Conservation (phyloP, 2,888 invertebrate species). For the Drosophila diplacantha region DNA sequence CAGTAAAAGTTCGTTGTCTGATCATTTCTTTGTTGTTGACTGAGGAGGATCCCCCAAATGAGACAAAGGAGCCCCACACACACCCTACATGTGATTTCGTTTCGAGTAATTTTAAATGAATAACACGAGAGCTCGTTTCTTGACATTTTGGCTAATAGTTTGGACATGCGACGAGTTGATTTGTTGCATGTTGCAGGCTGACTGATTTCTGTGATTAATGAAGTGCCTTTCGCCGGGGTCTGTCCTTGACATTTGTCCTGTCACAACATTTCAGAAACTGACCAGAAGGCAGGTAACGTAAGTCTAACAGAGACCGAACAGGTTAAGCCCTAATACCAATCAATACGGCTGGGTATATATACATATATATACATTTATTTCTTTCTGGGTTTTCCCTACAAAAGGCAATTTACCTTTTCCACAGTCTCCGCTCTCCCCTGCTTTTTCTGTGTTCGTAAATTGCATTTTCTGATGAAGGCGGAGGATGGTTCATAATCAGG, state of each 20-base stretch:
- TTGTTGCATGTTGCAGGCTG: slow-evolving; percentile 31
- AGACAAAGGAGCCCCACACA: slow-evolving; percentile 53
- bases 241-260: slow-evolving; percentile 38
- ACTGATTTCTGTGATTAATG: slow-evolving; percentile 72
- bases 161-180: slow-evolving; percentile 66
- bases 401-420: slow-evolving; percentile 42
- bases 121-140: slow-evolving; percentile 55
- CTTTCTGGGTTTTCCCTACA: slow-evolving; percentile 21
- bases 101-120: slow-evolving; percentile 76
- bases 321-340: slow-evolving; percentile 72
- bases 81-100: slow-evolving; percentile 62
- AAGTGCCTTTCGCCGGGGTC: slow-evolving; percentile 71
- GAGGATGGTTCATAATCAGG: slow-evolving; percentile 59
- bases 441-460: slow-evolving; percentile 58
- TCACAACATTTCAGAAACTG: slow-evolving; percentile 39
- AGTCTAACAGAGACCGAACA: slow-evolving; percentile 44
- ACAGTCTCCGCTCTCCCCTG: slow-evolving; percentile 33
- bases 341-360: slow-evolving; percentile 42
- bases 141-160: slow-evolving; percentile 71
- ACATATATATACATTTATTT: slow-evolving; percentile 16
- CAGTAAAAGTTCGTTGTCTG: slow-evolving; percentile 55
- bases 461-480: slow-evolving; percentile 70
- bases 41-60: slow-evolving; percentile 23
- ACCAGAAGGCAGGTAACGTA: slow-evolving; percentile 23
- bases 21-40: slow-evolving; percentile 51